Conservation (phyloP, 1,140 invertebrate species). For the Hirudo medicinalis region DNA sequence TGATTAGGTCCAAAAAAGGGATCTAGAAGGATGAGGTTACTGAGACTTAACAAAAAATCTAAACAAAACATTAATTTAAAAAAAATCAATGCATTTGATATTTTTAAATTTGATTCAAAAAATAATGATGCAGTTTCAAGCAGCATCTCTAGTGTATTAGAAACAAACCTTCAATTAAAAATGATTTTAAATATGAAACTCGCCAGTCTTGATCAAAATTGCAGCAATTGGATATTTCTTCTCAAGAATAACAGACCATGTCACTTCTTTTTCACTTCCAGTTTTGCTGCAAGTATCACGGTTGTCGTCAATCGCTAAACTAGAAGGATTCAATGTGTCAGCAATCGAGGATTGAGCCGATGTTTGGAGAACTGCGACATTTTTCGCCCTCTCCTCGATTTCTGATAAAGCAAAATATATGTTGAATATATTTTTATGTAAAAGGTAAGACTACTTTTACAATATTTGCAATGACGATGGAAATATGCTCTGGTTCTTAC, state of each 20-base stretch:
- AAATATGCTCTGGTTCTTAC: too few species aligned
- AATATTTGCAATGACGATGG: too few species aligned
- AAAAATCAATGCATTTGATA: neutral
- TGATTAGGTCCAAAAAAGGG: slow-evolving; percentile 15
- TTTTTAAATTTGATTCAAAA: neutral
- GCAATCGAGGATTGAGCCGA: neutral
- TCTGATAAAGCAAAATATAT: neutral
- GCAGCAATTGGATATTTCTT: slow-evolving; percentile 12
- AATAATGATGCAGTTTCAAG: neutral
- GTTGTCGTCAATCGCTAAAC: neutral
- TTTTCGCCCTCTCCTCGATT: neutral
- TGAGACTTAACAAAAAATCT: too few species aligned
- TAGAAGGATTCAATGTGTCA: slow-evolving; percentile 4
- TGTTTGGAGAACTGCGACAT: neutral
- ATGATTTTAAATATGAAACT: neutral
- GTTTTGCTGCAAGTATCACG: neutral
- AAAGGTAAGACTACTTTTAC: too few species aligned
- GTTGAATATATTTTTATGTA: too few species aligned
- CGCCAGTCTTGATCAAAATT: neutral
- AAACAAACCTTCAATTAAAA: too few species aligned
- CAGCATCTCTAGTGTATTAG: neutral
- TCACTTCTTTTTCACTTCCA: neutral
- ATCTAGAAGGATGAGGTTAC: neutral
- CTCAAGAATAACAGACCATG: neutral
- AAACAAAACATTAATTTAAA: neutral